Conservation (phyloP, 2,797 vertebrate genomes). For the Eutrigla gurnardus region DNA sequence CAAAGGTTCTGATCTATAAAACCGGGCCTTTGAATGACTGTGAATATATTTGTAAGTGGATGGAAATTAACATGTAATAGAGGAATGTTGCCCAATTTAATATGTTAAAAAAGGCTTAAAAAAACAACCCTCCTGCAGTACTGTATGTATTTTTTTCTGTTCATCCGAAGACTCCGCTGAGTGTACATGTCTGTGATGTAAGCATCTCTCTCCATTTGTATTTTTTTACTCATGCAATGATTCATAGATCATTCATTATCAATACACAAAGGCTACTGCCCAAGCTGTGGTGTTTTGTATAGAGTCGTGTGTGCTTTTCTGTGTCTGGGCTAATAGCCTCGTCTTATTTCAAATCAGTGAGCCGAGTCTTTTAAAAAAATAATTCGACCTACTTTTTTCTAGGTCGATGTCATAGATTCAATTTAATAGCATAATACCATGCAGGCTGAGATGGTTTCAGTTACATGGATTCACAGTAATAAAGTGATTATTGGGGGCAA, state of each 20-base stretch:
- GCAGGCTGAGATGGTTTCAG: constrained; percentile 5
- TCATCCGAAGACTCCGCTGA: constrained; percentile 62
- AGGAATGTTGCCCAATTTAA: constrained; percentile 59
- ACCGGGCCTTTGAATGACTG: constrained; percentile 41
- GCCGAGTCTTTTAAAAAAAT: not conserved
- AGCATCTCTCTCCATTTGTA: constrained; percentile 73
- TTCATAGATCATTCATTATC: constrained; percentile 71
- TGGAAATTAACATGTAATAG: constrained; percentile 45
- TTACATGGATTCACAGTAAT: constrained; percentile 6
- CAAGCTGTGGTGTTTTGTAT: constrained; percentile 55
- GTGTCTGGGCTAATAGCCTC: not conserved
- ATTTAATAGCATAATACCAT: constrained; percentile 41
- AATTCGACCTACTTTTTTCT: constrained; percentile 68
- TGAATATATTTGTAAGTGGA: constrained; percentile 51
- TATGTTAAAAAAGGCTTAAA: constrained; percentile 53
- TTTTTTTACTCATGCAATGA: constrained; percentile 79
- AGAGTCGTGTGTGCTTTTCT: constrained; percentile 26
- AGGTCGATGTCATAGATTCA: constrained; percentile 45
- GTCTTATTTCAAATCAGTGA: constrained; percentile 4
- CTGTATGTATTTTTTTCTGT: constrained; percentile 74
- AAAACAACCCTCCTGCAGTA: constrained; percentile 63
- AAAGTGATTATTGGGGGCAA: not conserved
- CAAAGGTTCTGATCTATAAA: constrained; percentile 45
- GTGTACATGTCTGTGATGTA: constrained; percentile 77
- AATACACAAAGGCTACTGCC: constrained; percentile 70